Conservation (phyloP, 2,113 vertebrate species). For the human region GRCh38 chr9:123192501-123193000, state of each 20-base stretch:
- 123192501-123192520: not conserved
- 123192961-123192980: not conserved
- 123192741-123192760: not conserved
- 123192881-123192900: not conserved
- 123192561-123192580: not conserved
- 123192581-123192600: not conserved
- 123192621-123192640: not conserved
- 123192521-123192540: not conserved
- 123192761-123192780: not conserved
- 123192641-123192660: not conserved
- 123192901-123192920: not conserved
- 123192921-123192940: not conserved
- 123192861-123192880: not conserved
- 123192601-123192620: not conserved
- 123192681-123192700: not conserved
- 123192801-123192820: conserved; percentile 29
- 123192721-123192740: not conserved
- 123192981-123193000: not conserved
- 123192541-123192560: not conserved
- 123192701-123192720: not conserved
- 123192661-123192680: not conserved
- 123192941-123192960: not conserved
- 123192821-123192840: conserved; percentile 21
- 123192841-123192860: not conserved
- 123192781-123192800: not conserved